Percentiles rank a stretch among this genome's conserved stretches.
phyloP scores from a whole-genome alignment of 2,888 invertebrate genomes.

The Agriopis leucophaearia region DNA sequence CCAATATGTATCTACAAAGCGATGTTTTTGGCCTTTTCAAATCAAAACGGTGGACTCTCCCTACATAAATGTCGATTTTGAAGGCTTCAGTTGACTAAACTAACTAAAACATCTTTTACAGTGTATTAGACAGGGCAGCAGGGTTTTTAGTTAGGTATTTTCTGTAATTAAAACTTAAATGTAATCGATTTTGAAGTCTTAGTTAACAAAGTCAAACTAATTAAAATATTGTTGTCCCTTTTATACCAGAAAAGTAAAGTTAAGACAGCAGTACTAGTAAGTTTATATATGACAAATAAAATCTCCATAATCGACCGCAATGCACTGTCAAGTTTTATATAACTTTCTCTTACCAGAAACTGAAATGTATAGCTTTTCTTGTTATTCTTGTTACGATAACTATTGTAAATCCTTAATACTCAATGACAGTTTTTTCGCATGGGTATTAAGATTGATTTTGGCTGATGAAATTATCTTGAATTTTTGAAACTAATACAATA shows the following conservation, averaged over 20 bases:
- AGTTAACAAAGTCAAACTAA: too few species aligned
- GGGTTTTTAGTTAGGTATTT: not conserved
- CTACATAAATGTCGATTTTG: conserved; percentile 38
- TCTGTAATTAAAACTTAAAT: not conserved
- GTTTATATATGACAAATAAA: too few species aligned
- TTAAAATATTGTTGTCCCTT: too few species aligned
- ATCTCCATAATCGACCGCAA: too few species aligned
- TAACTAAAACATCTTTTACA: not conserved
- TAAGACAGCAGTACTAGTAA: too few species aligned
- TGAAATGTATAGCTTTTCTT: not conserved
- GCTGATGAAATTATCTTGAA: too few species aligned
- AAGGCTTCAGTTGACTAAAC: not conserved
- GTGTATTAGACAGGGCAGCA: not conserved
- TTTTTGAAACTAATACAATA: not conserved
- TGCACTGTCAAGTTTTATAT: not conserved
- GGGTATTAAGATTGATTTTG: too few species aligned
- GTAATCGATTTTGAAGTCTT: too few species aligned
- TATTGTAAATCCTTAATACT: not conserved
- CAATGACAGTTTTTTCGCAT: too few species aligned
- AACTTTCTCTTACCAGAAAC: not conserved
- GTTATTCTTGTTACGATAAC: not conserved
- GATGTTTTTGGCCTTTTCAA: conserved; percentile 77
- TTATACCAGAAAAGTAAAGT: too few species aligned
- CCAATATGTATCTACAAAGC: conserved; percentile 78
- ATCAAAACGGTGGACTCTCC: conserved; percentile 74